These are phyloP conservation scores for Microplitis manilae DNA, from an alignment of 2,888 invertebrate genomes.

Conservation along the genomic window DNA sequence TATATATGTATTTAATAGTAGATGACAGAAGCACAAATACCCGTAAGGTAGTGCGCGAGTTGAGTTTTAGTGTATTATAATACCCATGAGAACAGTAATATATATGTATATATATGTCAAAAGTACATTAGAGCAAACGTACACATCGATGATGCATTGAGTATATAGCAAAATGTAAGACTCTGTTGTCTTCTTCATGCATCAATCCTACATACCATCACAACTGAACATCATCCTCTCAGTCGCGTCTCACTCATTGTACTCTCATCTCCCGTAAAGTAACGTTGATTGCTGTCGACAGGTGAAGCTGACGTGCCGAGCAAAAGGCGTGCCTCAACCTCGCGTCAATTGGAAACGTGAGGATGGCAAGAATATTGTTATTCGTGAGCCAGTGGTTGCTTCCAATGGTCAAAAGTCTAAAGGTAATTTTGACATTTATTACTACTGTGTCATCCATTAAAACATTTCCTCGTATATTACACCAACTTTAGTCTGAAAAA, in stretches of 20 bases:
- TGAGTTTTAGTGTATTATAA: background rate
- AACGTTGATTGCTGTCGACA: constrained; percentile 50
- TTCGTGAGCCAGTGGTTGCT: constrained; percentile 76
- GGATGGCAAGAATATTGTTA: constrained; percentile 85
- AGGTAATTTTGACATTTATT: constrained; percentile 50
- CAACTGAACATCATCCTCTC: constrained; percentile 11
- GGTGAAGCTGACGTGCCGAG: constrained; percentile 76
- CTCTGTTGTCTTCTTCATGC: background rate
- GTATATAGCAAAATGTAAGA: constrained; percentile 1
- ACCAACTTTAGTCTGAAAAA: too few relatives aligned
- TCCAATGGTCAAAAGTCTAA: constrained; percentile 58
- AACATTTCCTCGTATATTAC: too few relatives aligned
- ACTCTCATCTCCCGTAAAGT: constrained; percentile 18
- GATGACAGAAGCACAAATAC: background rate
- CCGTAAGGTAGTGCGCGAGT: background rate
- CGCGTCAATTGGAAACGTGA: constrained; percentile 88
- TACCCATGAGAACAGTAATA: background rate
- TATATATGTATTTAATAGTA: background rate
- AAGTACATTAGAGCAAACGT: background rate
- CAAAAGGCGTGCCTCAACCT: constrained; percentile 86
- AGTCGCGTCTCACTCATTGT: constrained; percentile 8
- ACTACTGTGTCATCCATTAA: too few relatives aligned
- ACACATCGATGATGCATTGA: background rate
- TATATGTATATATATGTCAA: background rate
- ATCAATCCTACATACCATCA: constrained; percentile 1